Evolutionary conservation across 2,888 invertebrate species (phyloP).

Genomic region (Zele albiditarsus): DNA sequence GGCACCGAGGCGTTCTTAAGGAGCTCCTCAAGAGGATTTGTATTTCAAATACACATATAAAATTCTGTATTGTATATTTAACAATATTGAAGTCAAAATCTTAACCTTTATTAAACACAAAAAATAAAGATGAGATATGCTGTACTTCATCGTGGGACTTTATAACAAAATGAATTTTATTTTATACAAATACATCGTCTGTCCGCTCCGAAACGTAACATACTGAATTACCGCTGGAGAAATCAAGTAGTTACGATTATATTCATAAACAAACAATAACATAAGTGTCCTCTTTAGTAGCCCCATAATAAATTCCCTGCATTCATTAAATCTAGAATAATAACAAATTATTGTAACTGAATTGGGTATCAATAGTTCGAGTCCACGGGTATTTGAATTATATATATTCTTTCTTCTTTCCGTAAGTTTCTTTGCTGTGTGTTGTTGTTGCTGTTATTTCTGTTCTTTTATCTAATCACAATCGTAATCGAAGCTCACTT

Average conservation of each 20-base stretch:
- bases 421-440: conserved; percentile 50
- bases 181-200: conserved; percentile 66
- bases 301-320: conserved; percentile 61
- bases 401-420: conserved; percentile 40
- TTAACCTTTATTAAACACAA: conserved; percentile 20
- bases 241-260: conserved; percentile 53
- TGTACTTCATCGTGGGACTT: conserved; percentile 56
- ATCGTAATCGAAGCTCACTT: conserved; percentile 66
- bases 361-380: conserved; percentile 52
- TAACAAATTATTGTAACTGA: conserved; percentile 65
- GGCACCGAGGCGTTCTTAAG: conserved; percentile 50
- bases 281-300: conserved; percentile 54
- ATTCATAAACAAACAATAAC: conserved; percentile 58
- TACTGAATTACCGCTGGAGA: conserved; percentile 54
- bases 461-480: conserved; percentile 63
- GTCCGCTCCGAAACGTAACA: conserved; percentile 59
- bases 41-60: not conserved
- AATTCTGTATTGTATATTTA: conserved; percentile 28
- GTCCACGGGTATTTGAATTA: conserved; percentile 43
- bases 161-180: conserved; percentile 67
- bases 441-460: conserved; percentile 31
- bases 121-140: conserved; percentile 35
- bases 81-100: conserved; percentile 32
- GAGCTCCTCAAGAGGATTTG: conserved; percentile 52
- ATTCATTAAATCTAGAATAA: conserved; percentile 59